A percentile compares a stretch with the other conserved stretches of the same genome.
phyloP scores from a whole-genome alignment of 1,140 invertebrate species.

The Thaumatotibia leucotreta region DNA sequence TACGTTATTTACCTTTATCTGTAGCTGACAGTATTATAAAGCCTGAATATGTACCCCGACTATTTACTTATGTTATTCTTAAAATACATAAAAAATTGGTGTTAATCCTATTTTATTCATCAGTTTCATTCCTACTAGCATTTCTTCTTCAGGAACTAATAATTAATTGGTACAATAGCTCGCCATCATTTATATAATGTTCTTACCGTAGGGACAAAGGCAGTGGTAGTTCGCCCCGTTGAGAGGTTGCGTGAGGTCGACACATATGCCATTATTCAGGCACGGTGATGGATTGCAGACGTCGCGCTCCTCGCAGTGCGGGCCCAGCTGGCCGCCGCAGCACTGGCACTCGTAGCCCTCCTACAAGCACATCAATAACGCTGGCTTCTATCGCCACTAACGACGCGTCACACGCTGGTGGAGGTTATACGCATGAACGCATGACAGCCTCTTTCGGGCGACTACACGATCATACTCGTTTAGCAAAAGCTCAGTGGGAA shows the following conservation, averaged over 20 bases:
- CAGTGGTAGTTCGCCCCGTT: slow-evolving; percentile 84
- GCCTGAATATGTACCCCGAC: no score
- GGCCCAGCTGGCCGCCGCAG: slow-evolving; percentile 84
- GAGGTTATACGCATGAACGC: not conserved
- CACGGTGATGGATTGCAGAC: slow-evolving; percentile 89
- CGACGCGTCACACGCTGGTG: slow-evolving; percentile 14
- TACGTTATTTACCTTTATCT: no score
- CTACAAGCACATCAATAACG: slow-evolving; percentile 61
- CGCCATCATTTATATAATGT: not conserved
- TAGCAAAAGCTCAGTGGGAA: not conserved
- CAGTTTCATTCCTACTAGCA: no score
- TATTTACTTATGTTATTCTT: no score
- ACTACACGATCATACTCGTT: not conserved
- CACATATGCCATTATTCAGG: slow-evolving; percentile 90
- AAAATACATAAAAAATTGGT: no score
- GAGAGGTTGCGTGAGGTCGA: slow-evolving; percentile 84
- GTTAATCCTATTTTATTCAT: no score
- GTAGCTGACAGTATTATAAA: no score
- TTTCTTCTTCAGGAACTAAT: no score
- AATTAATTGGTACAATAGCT: no score
- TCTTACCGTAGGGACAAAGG: slow-evolving; percentile 84
- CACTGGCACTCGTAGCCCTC: slow-evolving; percentile 90
- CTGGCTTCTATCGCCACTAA: slow-evolving; percentile 18
- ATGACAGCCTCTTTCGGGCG: not conserved
- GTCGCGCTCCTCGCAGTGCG: slow-evolving; percentile 89